Evolutionary conservation across 37 sponge, comb jelly and placozoan species (phyloP).

Genomic region (Amphimedon queenslandica): DNA sequence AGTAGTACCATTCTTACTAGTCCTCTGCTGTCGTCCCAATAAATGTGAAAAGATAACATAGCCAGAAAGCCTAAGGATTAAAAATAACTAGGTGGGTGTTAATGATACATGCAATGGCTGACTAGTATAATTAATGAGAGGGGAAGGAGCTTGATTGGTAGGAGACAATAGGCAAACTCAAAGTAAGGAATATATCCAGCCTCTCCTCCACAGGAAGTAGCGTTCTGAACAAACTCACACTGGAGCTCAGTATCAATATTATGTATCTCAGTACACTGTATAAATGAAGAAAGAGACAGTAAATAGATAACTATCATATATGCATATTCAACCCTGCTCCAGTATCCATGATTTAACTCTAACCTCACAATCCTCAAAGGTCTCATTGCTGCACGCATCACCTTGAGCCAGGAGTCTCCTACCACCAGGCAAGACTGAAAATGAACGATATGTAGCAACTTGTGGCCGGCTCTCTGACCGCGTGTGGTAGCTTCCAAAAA

Average conservation of each 20-base stretch:
- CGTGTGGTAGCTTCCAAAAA: neutral
- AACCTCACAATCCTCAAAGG: neutral
- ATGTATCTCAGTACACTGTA: conserved; percentile 49
- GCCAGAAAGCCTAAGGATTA: conserved; percentile 88
- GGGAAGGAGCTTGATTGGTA: conserved; percentile 76
- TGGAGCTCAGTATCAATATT: neutral
- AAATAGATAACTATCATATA: neutral
- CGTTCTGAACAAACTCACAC: conserved; percentile 67
- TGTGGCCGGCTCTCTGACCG: neutral
- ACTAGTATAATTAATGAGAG: conserved; percentile 81
- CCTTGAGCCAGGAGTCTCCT: no score
- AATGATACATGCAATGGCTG: neutral
- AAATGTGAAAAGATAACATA: conserved; percentile 79
- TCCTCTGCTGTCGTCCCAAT: conserved; percentile 96
- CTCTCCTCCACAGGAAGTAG: conserved; percentile 58
- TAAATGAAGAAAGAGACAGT: neutral
- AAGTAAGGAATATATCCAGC: conserved; percentile 85
- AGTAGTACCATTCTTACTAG: no score
- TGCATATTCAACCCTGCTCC: neutral
- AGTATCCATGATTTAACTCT: no score
- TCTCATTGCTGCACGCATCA: neutral
- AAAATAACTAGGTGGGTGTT: no score
- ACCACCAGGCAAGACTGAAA: no score
- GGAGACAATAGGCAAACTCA: conserved; percentile 73
- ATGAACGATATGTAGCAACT: neutral